These are phyloP conservation scores for Pygmarrhopalites habei DNA, from an alignment of 1,140 invertebrate genomes.

Conservation along the genomic window DNA sequence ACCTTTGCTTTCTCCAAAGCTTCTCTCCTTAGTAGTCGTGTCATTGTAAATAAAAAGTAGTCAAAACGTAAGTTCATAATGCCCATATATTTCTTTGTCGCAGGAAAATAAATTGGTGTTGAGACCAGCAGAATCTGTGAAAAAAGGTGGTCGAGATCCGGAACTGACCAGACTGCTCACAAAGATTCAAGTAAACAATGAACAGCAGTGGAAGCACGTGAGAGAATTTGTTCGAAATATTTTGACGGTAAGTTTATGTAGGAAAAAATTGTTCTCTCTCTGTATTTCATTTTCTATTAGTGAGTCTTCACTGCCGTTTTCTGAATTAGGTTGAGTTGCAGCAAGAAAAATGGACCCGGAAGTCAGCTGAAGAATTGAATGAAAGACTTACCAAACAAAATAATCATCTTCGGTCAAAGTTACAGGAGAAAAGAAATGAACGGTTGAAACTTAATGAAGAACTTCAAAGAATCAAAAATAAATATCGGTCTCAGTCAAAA, in stretches of 20 bases:
- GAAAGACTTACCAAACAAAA: neutral
- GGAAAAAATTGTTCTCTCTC: too few relatives aligned
- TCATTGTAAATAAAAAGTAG: too few relatives aligned
- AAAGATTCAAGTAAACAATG: neutral
- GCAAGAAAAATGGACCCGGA: neutral
- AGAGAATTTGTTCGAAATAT: neutral
- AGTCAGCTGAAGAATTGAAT: neutral
- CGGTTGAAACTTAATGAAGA: neutral
- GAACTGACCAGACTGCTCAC: neutral
- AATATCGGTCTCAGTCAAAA: neutral
- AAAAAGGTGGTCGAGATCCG: neutral
- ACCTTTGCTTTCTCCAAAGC: too few relatives aligned
- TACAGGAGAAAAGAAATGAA: constrained; percentile 3
- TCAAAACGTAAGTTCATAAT: too few relatives aligned
- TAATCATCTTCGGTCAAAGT: neutral
- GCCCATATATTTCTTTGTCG: too few relatives aligned
- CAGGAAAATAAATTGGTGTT: too few relatives aligned
- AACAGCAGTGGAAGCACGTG: constrained; percentile 1
- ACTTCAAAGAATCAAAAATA: neutral
- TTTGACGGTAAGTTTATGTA: neutral
- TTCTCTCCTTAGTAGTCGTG: too few relatives aligned
- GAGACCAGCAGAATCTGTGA: too few relatives aligned
- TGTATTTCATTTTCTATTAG: too few relatives aligned
- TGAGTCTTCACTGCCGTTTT: neutral
- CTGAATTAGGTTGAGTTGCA: neutral